Evolutionary conservation across 2,113 vertebrate genomes (phyloP).

Genomic region (Neotragus pygmaeus): DNA sequence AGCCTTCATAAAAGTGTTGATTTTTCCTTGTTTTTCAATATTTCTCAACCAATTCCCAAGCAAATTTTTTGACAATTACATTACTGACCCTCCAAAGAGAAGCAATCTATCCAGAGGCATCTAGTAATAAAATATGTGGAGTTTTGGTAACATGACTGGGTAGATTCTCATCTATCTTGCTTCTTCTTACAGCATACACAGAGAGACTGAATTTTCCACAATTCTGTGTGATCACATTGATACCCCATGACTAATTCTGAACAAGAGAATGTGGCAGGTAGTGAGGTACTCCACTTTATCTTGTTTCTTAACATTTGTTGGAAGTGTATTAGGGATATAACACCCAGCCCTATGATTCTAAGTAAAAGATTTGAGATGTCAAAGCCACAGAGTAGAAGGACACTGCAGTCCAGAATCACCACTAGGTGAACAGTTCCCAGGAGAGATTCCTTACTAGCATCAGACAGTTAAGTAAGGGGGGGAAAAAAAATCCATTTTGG

Average conservation of each 20-base stretch:
- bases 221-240: neutral
- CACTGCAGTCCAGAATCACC: neutral
- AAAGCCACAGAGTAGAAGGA: neutral
- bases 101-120: neutral
- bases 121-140: neutral
- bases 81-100: neutral
- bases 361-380: neutral
- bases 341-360: neutral
- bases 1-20: neutral
- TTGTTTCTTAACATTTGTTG: neutral
- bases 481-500: neutral
- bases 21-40: neutral
- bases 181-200: rapidly evolving
- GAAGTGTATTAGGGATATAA: neutral
- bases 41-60: neutral
- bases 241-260: neutral
- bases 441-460: neutral
- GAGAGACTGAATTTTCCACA: neutral
- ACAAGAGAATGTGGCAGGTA: neutral
- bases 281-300: neutral
- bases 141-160: neutral
- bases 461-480: neutral
- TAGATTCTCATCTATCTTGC: neutral
- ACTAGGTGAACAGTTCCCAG: neutral
- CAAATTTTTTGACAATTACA: neutral